A percentile compares a stretch with the other conserved stretches of the same genome.
Conservation (phyloP, 1,140 invertebrate genomes). For the Agrilus planipennis region DNA sequence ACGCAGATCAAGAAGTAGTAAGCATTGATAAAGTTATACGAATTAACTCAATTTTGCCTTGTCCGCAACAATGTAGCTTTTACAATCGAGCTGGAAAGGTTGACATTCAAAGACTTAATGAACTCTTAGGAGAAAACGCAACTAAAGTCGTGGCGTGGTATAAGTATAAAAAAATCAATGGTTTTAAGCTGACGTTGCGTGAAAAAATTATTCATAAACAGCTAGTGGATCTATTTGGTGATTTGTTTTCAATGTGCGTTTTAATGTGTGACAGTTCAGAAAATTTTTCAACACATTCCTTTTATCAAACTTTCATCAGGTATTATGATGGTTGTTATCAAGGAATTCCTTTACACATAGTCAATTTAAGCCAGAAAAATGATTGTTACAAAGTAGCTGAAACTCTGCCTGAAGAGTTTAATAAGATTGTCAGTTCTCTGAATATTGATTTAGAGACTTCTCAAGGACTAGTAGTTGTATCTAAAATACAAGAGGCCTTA, state of each 20-base stretch:
- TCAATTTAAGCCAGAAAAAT: slow-evolving; percentile 26
- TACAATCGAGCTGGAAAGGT: slow-evolving; percentile 16
- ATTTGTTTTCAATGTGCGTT: slow-evolving; percentile 16
- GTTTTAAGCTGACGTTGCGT: slow-evolving; percentile 16
- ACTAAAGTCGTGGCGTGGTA: slow-evolving; percentile 22
- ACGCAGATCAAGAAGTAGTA: slow-evolving; percentile 21
- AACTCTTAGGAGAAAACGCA: slow-evolving; percentile 14
- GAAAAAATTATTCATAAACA: slow-evolving; percentile 21
- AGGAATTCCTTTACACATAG: slow-evolving; percentile 22
- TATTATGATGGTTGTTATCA: slow-evolving; percentile 18
- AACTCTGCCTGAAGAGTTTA: slow-evolving; percentile 15
- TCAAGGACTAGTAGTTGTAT: slow-evolving; percentile 19
- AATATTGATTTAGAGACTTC: slow-evolving; percentile 17
- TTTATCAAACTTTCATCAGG: slow-evolving; percentile 23
- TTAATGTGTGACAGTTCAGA: slow-evolving; percentile 16
- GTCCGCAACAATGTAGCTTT: slow-evolving; percentile 12
- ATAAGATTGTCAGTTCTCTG: slow-evolving; percentile 17
- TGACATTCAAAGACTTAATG: slow-evolving; percentile 15
- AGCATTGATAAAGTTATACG: slow-evolving; percentile 18
- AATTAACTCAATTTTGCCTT: slow-evolving; percentile 22
- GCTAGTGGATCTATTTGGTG: slow-evolving; percentile 1
- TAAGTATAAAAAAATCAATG: slow-evolving; percentile 12
- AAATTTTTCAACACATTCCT: slow-evolving; percentile 20
- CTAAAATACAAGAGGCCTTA: slow-evolving; percentile 23
- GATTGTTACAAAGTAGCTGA: slow-evolving; percentile 23